Evolutionary conservation across 2,888 invertebrate species (phyloP).

Genomic region (Ichneumoninae sp.): DNA sequence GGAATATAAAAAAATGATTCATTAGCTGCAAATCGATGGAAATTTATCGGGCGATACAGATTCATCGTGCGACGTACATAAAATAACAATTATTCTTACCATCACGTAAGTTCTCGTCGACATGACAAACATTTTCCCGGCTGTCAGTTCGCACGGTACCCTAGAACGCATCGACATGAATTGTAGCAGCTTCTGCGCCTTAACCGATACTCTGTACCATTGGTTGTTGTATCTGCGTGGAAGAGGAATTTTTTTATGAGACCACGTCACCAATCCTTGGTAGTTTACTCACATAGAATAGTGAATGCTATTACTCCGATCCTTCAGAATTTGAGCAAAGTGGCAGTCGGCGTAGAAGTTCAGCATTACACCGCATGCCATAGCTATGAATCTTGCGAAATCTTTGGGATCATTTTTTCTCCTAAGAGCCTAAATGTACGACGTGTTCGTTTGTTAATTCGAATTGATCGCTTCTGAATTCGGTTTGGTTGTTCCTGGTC

Average conservation of each 20-base stretch:
- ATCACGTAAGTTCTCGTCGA: background rate
- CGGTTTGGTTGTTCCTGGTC: no score
- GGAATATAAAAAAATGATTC: background rate
- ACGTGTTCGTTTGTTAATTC: background rate
- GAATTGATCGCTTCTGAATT: no score
- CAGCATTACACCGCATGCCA: background rate
- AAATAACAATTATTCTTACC: background rate
- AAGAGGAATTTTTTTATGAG: background rate
- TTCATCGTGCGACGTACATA: no score
- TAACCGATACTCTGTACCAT: background rate
- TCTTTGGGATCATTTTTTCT: background rate
- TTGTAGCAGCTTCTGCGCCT: slow-evolving; percentile 2
- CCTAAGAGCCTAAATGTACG: background rate
- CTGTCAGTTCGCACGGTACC: slow-evolving; percentile 1
- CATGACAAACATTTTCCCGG: background rate
- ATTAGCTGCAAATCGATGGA: no score
- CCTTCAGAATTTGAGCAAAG: background rate
- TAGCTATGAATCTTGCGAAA: background rate
- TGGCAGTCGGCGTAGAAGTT: background rate
- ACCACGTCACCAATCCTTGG: background rate
- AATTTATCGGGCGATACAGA: no score
- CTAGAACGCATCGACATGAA: slow-evolving; percentile 7
- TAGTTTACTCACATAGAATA: background rate
- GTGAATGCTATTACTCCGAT: slow-evolving; percentile 6
- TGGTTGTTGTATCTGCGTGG: background rate